A percentile compares a stretch with the other conserved stretches of the same genome.
These are phyloP conservation scores for Agonum fuliginosum DNA, from an alignment of 2,888 invertebrate species.

Conservation along the genomic window DNA sequence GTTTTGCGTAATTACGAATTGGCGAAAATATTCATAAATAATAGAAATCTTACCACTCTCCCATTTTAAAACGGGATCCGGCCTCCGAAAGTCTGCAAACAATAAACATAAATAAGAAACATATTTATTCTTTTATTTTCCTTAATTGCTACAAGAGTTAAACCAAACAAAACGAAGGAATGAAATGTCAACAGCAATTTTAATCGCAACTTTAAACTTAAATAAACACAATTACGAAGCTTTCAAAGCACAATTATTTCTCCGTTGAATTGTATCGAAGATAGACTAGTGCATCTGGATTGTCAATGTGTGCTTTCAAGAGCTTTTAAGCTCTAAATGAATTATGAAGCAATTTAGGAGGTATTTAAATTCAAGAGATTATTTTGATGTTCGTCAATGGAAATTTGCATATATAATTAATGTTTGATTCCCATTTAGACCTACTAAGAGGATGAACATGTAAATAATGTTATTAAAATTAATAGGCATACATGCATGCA, in stretches of 20 bases:
- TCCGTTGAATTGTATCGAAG: background rate
- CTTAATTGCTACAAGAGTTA: constrained; percentile 1
- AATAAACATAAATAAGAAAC: constrained; percentile 17
- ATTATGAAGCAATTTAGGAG: constrained; percentile 12
- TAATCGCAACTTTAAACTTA: background rate
- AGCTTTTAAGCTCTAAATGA: constrained; percentile 26
- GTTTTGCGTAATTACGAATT: too few relatives aligned
- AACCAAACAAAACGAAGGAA: constrained; percentile 3
- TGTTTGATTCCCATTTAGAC: background rate
- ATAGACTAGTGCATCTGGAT: background rate
- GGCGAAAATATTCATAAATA: too few relatives aligned
- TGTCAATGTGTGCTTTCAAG: background rate
- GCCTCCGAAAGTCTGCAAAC: constrained; percentile 56
- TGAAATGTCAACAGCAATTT: background rate
- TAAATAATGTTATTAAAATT: too few relatives aligned
- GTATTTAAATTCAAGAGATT: background rate
- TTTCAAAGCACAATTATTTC: constrained; percentile 6
- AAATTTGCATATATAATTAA: constrained; percentile 16
- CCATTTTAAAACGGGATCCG: constrained; percentile 49
- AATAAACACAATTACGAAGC: background rate
- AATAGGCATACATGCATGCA: too few relatives aligned
- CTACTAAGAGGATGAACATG: too few relatives aligned
- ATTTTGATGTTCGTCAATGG: constrained; percentile 27
- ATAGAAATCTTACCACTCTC: constrained; percentile 46
- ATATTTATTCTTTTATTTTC: background rate